Conservation (phyloP, 2,113 vertebrate genomes). For the Hypomesus transpacificus region DNA sequence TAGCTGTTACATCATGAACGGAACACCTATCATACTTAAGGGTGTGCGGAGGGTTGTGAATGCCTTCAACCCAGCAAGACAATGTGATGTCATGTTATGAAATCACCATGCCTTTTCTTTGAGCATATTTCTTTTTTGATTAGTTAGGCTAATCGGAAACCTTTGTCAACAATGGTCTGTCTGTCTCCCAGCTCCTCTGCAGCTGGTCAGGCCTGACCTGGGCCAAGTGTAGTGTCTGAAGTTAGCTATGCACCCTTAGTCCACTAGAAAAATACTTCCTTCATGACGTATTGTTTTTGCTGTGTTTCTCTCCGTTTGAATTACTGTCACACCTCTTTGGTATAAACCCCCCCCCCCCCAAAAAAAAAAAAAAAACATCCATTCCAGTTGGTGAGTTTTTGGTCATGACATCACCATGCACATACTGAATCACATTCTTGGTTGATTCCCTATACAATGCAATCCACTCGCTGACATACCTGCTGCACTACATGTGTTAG, state of each 20-base stretch:
- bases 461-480: neutral
- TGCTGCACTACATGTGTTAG: neutral
- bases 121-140: slow-evolving; percentile 31
- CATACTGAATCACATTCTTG: neutral
- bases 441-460: neutral
- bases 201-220: slow-evolving; percentile 39
- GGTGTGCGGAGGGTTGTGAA: too few species aligned
- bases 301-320: slow-evolving; percentile 3
- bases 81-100: too few species aligned
- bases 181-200: slow-evolving; percentile 33
- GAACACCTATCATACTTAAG: too few species aligned
- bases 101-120: too few species aligned
- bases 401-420: slow-evolving; percentile 24
- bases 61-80: too few species aligned
- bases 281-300: slow-evolving; percentile 31
- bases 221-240: slow-evolving; percentile 39
- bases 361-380: too few species aligned
- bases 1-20: too few species aligned
- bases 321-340: slow-evolving; percentile 5
- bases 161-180: slow-evolving; percentile 13
- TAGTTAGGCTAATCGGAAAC: slow-evolving; percentile 46
- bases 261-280: slow-evolving; percentile 33
- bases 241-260: slow-evolving; percentile 23
- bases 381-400: slow-evolving; percentile 10
- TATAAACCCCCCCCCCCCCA: neutral